Evolutionary conservation across 2,797 vertebrate species (phyloP), one percentile per base, ranked within the genome.

Genomic region (Clarias fuscus): DNA sequence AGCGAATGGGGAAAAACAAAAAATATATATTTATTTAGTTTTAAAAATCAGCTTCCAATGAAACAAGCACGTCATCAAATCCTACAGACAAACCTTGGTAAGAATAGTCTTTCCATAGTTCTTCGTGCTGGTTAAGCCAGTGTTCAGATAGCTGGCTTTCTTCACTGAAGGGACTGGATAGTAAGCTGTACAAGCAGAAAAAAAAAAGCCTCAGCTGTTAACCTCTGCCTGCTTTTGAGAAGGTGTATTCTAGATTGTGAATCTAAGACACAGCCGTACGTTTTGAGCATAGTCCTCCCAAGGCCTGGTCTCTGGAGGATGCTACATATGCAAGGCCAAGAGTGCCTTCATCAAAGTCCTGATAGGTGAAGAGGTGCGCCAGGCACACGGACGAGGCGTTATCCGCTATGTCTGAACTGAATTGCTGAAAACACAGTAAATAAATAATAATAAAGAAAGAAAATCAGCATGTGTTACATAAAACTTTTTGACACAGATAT

Each of bases 21-120:
- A 37, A 37, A 37, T 33, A 37, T 33, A 37, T 37, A 37, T 37
- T 4, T 37, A 37, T 37, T 37, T 37, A 37, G 5, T 61, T 5
- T 68, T 4, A 82, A 56, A 3, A 7, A 48, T n/a, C 22, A 43
- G 61, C 11, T 79, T 22, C 33, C 14, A 17, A 17, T 10, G 7
- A 64, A 80, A 14, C 37, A 65, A 27, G 62, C 15, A 81, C 20
- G n/a, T 30, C 37, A 13, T 43, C 3, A 3, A 13, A 64, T 64
- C 30, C 15, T 62, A 24, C 22, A 79, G 3, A 84, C 88, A 86
- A 82, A 98, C 98, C 98, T 99, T 99, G 82, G 98, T 99, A 58
- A 99, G 96, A 90, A 99, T 99, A 86, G 98, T 99, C 95, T 99
- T 99, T 85, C 98, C 98, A 5, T 99, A 99, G 93, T 99, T 99